Evolutionary conservation across 1,140 invertebrate species (phyloP).

Genomic region (Rhagoletis pomonella): DNA sequence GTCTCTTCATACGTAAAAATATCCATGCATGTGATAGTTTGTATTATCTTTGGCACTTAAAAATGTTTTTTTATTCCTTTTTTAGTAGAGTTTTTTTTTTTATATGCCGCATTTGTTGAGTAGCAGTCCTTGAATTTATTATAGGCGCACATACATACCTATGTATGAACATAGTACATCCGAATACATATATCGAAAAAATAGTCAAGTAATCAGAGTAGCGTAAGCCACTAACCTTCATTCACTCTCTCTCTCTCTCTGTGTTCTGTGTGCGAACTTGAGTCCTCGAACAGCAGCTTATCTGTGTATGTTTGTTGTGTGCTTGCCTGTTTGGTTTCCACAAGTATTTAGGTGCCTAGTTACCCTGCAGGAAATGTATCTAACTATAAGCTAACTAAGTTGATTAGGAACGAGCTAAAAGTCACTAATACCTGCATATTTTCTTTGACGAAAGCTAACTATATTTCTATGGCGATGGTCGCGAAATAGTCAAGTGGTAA

Average conservation of each 20-base stretch:
- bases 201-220: neutral
- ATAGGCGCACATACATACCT: neutral
- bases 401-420: too few relatives aligned
- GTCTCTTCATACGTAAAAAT: too few relatives aligned
- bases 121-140: neutral
- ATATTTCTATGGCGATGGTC: too few relatives aligned
- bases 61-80: too few relatives aligned
- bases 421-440: too few relatives aligned
- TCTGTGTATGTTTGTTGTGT: neutral
- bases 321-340: neutral
- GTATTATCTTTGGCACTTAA: too few relatives aligned
- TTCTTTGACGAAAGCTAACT: too few relatives aligned
- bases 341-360: neutral
- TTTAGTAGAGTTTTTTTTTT: neutral
- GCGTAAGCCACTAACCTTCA: neutral
- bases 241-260: neutral
- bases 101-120: neutral
- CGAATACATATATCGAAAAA: too few relatives aligned
- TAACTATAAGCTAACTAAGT: too few relatives aligned
- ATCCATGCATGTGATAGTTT: too few relatives aligned
- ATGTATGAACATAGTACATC: neutral
- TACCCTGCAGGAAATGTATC: too few relatives aligned
- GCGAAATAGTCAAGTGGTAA: too few relatives aligned
- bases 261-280: neutral
- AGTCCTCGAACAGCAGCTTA: neutral